These are phyloP conservation scores for Drosophila kambysellisi DNA, from an alignment of 2,888 invertebrate genomes.

Conservation along the genomic window DNA sequence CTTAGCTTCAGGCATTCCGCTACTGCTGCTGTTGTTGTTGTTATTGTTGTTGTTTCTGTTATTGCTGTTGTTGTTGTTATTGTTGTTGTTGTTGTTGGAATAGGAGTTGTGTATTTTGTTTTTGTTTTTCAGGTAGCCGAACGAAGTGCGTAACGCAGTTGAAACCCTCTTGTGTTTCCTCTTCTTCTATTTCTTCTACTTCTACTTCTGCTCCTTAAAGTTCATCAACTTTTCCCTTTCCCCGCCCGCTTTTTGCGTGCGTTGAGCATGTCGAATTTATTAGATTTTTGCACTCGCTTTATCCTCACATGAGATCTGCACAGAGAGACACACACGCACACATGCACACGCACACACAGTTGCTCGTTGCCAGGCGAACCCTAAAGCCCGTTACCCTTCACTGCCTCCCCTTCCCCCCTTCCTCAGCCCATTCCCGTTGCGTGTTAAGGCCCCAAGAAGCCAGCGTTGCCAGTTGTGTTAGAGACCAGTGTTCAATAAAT, in stretches of 20 bases:
- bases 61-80: conserved; percentile 29
- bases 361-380: conserved; percentile 25
- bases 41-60: conserved; percentile 18
- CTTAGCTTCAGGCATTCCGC: conserved; percentile 43
- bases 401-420: background rate
- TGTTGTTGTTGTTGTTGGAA: conserved; percentile 28
- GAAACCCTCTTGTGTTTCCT: conserved; percentile 1
- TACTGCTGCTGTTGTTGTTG: conserved; percentile 11
- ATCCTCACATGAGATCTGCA: conserved; percentile 58
- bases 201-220: conserved; percentile 40
- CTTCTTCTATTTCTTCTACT: background rate
- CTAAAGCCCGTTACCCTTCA: conserved; percentile 16
- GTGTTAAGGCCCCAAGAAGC: conserved; percentile 17
- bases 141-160: conserved; percentile 52
- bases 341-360: conserved; percentile 28
- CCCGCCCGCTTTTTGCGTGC: conserved; percentile 25
- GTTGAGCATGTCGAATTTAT: conserved; percentile 47
- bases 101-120: conserved; percentile 15
- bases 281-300: conserved; percentile 65
- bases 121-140: conserved; percentile 51
- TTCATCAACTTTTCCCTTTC: conserved; percentile 71
- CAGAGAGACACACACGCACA: conserved; percentile 47
- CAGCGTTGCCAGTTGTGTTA: conserved; percentile 43
- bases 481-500: conserved; percentile 69
- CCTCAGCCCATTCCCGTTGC: background rate